A percentile compares a stretch with the other conserved stretches of the same genome.
phyloP scores from a whole-genome alignment of 2,113 vertebrate genomes.

The Motacilla tschutschensis region DNA sequence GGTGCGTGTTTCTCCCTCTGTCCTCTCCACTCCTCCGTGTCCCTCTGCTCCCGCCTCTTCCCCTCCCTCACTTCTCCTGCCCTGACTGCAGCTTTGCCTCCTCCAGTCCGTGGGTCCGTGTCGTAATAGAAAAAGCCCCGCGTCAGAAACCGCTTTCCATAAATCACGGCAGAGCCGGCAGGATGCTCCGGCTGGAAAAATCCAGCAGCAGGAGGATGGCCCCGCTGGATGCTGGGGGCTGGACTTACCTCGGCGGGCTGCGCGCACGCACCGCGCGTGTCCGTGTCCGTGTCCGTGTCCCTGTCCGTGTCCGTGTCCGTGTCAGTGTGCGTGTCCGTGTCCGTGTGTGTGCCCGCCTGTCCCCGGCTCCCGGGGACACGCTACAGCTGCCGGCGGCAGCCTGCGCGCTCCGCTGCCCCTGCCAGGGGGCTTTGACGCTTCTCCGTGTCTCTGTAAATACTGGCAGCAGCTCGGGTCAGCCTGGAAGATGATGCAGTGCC shows the following conservation, averaged over 20 bases:
- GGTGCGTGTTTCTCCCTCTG: conserved; percentile 8
- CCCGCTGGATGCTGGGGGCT: neutral
- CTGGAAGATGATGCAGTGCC: neutral
- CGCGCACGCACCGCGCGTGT: neutral
- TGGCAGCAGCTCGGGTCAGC: neutral
- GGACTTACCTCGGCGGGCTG: neutral
- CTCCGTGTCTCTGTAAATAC: neutral
- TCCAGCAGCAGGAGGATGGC: conserved; percentile 38
- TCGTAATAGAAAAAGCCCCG: conserved; percentile 3
- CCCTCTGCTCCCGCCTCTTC: neutral
- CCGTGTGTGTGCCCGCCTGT: neutral
- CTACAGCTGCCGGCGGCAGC: neutral
- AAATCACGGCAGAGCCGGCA: conserved; percentile 31
- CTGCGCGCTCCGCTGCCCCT: neutral
- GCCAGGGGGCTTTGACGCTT: neutral
- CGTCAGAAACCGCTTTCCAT: conserved; percentile 57
- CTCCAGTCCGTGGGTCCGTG: conserved; percentile 5
- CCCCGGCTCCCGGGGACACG: neutral
- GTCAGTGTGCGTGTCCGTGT: neutral
- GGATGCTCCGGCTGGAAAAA: conserved; percentile 60
- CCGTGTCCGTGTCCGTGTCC: too few species aligned
- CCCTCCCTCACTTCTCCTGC: conserved; percentile 4
- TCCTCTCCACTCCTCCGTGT: neutral
- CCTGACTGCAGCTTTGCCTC: conserved; percentile 21
- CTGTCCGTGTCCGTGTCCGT: neutral